Conservation (phyloP, 2,797 vertebrate genomes). For the Phoxinus dragarum region DNA sequence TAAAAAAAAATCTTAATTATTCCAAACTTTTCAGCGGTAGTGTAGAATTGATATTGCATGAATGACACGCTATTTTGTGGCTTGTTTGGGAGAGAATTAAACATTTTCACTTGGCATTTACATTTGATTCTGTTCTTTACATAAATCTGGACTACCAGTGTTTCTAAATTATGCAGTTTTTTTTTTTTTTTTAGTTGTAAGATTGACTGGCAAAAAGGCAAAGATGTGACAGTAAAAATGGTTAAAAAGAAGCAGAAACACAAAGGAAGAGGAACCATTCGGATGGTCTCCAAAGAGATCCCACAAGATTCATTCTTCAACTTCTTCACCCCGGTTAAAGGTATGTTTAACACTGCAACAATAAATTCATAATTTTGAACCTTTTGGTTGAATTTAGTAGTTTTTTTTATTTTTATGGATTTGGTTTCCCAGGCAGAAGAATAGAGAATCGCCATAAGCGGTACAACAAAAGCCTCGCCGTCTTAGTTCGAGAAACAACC, state of each 20-base stretch:
- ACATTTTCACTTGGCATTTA: neutral
- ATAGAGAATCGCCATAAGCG: neutral
- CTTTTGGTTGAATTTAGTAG: neutral
- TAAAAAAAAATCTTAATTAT: neutral
- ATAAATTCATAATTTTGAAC: neutral
- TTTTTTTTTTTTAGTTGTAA: constrained; percentile 80
- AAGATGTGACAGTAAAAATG: constrained; percentile 93
- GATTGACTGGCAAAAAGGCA: constrained; percentile 97
- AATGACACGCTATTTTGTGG: neutral
- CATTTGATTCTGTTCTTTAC: neutral
- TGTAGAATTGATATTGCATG: too few species aligned
- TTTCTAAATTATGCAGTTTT: neutral
- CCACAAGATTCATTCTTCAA: constrained; percentile 98
- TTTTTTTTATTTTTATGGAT: neutral
- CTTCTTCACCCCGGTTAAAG: constrained; percentile 95
- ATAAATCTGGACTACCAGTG: neutral
- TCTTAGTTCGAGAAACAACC: neutral
- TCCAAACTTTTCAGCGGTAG: neutral
- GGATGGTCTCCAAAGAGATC: constrained; percentile 94
- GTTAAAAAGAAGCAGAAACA: constrained; percentile 99
- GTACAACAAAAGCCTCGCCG: neutral
- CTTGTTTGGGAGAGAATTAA: neutral
- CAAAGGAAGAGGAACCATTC: constrained; percentile 94
- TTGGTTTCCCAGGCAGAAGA: neutral
- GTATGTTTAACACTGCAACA: constrained; percentile 71